Base-by-base conservation (phyloP, 2,113 vertebrate genomes). In the Lathamus discolor region DNA sequence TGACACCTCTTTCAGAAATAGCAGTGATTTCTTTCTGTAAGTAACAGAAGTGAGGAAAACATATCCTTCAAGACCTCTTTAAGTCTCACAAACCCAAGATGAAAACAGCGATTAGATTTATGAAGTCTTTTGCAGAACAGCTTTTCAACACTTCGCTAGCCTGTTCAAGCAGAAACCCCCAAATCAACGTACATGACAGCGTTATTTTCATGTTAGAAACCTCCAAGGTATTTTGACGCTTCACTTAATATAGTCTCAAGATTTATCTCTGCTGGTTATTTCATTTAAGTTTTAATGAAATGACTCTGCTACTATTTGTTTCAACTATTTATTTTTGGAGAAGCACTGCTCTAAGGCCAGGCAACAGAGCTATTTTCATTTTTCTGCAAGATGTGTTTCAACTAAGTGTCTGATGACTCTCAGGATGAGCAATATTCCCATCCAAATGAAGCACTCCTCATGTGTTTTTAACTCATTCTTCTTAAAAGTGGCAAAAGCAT, bases 51-150 rank as follows among this genome's bases (percentile, higher is more conserved):
- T 12, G 8, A 84, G 44, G 25, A 92, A 92, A 91, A 49, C 23
- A 41, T 27, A 78, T 55, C 41, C 35, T 88, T 81, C 51, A 91
- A 88, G 55, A 76, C 24, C 52, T 62, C 51, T 75, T 74, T 4
- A 84, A 72, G 52, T 57, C 64, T 91, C 70, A 72, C 37, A 68
- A 70, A 72, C 29, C 2, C 5, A 68, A 88, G 77, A 92, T 23
- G 66, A 95, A 92, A 92, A 82, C 35, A 91, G 35, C 55, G 78
- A 95, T 89, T 94, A 95, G 49, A 94, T 91, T 96, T 88, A 83
- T 75, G 51, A 88, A 86, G 43, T 39, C 41, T 88, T 83, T 24
- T 64, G 73, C 76, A 90, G 61, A 88, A 44, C 41, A 95, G 75
- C 72, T 81, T 88, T 92, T 83, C 83, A 86, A 72, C 52, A 83